Base-by-base conservation (phyloP, 1,140 invertebrate species). In the Gonioctena quinquepunctata region DNA sequence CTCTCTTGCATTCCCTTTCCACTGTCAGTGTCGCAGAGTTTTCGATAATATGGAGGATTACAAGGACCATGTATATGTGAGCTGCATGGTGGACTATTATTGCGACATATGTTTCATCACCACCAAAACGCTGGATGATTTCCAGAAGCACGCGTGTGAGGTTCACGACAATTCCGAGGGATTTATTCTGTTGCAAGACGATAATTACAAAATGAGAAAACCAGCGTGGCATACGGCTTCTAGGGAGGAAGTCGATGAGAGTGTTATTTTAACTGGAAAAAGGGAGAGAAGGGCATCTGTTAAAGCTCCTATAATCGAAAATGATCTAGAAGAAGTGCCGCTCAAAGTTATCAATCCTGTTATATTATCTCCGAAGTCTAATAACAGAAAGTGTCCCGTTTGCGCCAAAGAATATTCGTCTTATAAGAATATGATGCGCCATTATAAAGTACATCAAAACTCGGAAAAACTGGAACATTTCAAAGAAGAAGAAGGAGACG, bases 391-490 rank as follows among this genome's bases (percentile, higher is more conserved):
- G 1, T 88, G 87, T 69, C 84, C 85, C 1, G 73, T 86, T 13
- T 88, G 87, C 65, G 81, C 80, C 2, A 87, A 86, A 75, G 86
- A 84, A 69, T 86, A 86, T 56, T 84, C 82, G 21, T 84, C 80
- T 71, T 86, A 87, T 74, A 83, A 85, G 8, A 87, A 87, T 80
- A 84, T 88, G 76, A 80, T 87, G 6, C 84, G 87, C 72, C 87
- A 88, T 79, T 83, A 86, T 70, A 86, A 85, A 75, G 81, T 84
- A 83, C 76, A 85, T 80, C 57, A 60, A 83, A 67, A 16, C n/a
- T 19, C 22, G 21, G 21, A 23, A 8, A 18, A 19, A 13, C n/a
- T 27, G 28, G 13, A 22, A 7, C 27, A 18, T n/a, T 16, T 2
- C 7, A 6, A 42, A 18, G 18, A 54, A 8, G 28, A 64, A 50